Evolutionary conservation across 2,888 invertebrate species (phyloP).

Genomic region (Cynaeus angustus): DNA sequence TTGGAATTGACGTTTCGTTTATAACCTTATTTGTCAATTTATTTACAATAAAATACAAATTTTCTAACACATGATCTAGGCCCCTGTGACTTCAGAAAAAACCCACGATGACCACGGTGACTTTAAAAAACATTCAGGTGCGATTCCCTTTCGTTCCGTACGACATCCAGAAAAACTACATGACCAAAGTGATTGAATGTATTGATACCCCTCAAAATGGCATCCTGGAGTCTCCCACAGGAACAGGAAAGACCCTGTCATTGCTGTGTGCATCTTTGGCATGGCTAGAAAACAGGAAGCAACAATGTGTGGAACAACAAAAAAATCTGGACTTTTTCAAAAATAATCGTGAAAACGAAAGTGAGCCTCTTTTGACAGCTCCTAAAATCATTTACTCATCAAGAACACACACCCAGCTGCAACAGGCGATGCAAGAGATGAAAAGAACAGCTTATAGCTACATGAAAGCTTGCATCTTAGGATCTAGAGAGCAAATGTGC

Average conservation of each 20-base stretch:
- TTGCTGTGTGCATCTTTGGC: constrained; percentile 93
- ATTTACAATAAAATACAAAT: no score
- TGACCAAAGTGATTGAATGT: constrained; percentile 91
- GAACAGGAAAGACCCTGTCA: constrained; percentile 96
- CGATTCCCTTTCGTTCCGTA: constrained; percentile 96
- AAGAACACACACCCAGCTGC: constrained; percentile 96
- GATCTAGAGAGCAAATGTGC: constrained; percentile 97
- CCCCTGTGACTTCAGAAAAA: background rate
- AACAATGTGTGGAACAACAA: constrained; percentile 74
- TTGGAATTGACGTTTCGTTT: no score
- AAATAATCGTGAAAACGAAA: background rate
- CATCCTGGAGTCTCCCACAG: constrained; percentile 94
- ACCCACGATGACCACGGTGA: constrained; percentile 75
- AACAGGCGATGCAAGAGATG: constrained; percentile 96
- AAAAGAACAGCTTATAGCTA: constrained; percentile 90
- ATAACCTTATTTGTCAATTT: no score
- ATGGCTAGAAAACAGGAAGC: constrained; percentile 90
- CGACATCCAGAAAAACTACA: constrained; percentile 90
- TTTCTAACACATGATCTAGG: no score
- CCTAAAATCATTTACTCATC: constrained; percentile 97
- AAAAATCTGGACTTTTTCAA: no score
- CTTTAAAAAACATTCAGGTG: constrained; percentile 81
- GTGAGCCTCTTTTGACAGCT: constrained; percentile 61
- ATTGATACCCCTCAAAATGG: constrained; percentile 87
- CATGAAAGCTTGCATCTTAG: constrained; percentile 89